phyloP scores from a whole-genome alignment of 2,113 vertebrate genomes.

The Struthio camelus region DNA sequence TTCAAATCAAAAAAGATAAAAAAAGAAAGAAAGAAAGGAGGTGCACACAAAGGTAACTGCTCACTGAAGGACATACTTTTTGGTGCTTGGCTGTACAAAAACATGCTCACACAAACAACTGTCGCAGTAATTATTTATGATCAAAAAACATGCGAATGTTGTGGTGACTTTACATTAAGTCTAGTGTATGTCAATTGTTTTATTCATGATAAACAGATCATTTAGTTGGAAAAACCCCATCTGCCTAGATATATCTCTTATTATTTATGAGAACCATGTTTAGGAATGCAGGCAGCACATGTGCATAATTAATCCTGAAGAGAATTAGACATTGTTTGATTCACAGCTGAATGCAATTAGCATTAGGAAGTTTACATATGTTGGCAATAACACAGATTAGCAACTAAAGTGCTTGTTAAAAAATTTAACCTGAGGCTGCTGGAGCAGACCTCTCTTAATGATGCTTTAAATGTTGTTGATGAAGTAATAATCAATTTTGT shows the following conservation, averaged over 20 bases:
- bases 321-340: constrained; percentile 99
- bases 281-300: constrained; percentile 91
- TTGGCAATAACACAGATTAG: constrained; percentile 90
- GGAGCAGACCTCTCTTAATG: constrained; percentile 92
- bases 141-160: constrained; percentile 74
- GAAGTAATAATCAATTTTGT: constrained; percentile 93
- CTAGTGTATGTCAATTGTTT: constrained; percentile 77
- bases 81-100: constrained; percentile 64
- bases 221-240: constrained; percentile 86
- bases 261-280: constrained; percentile 96
- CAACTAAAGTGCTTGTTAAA: constrained; percentile 92
- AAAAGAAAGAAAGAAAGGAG: not conserved
- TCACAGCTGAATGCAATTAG: constrained; percentile 98
- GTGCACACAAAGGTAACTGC: constrained; percentile 52
- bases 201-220: constrained; percentile 83
- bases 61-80: constrained; percentile 45
- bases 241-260: constrained; percentile 90
- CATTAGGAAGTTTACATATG: constrained; percentile 91
- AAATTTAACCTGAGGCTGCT: constrained; percentile 93
- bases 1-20: constrained; percentile 33
- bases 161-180: constrained; percentile 71
- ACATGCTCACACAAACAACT: constrained; percentile 68
- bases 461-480: constrained; percentile 95
- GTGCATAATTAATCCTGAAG: constrained; percentile 97
- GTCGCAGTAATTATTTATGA: constrained; percentile 76